Evolutionary conservation across 2,113 vertebrate genomes (phyloP), one percentile per base, ranked within the genome.

Genomic region (Festucalex cinctus): DNA sequence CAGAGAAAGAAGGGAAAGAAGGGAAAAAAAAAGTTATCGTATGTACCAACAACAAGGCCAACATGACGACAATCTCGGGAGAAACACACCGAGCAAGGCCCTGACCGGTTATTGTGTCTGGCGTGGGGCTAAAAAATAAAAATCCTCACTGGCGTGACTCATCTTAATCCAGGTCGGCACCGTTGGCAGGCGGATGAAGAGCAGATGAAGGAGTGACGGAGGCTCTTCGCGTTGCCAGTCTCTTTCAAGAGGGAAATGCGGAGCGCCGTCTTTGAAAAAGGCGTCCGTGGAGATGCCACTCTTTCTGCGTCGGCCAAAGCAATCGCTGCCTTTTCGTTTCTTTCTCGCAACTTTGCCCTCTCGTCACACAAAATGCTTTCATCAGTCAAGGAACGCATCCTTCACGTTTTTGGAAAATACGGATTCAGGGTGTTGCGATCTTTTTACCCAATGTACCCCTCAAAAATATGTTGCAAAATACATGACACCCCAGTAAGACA

Each of bases 1-100:
- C 57, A n/a, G 48, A 62, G 32, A 9, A 16, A n/a, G 43, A 37
- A 57, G 17, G 36, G 24, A 63, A 66, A n/a, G n/a, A n/a, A n/a
- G n/a, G 70, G 49, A 75, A 69, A 24, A 56, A 56, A 80, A 73
- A 81, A 79, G 81, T 82, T 79, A 67, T 85, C 41, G 80, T 72
- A 73, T 87, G 83, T 74, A 57, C 78, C 65, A 10, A 28, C 66
- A 87, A 88, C 85, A 86, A 84, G 80, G 87, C 78, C 84, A 81
- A 79, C 81, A 83, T 82, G 68, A 82, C n/a, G 65, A 85, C 84
- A 68, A 77, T 81, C 80, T 75, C 46, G 10, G 64, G 67, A 72
- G 75, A 63, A 79, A 73, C 70, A 74, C 70, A 77, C 54, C 46
- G 77, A 73, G 63, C 63, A 36, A 74, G 60, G 72, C 65, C 70